phyloP scores from a whole-genome alignment of 2,797 vertebrate genomes.

The Ctenopoma kingsleyae region DNA sequence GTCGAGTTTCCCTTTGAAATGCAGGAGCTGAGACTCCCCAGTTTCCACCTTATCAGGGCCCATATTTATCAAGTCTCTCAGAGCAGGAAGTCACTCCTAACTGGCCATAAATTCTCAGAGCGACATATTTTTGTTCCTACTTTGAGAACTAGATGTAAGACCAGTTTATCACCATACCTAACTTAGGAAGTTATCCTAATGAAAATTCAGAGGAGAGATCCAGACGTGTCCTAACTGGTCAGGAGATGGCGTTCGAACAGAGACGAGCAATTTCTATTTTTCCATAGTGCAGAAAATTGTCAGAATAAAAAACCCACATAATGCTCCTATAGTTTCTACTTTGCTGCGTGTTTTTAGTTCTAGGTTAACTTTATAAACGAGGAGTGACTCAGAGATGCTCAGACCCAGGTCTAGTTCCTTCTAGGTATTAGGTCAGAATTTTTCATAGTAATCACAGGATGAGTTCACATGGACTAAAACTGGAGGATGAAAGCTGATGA shows the following conservation, averaged over 20 bases:
- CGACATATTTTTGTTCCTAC: not conserved
- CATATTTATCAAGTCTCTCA: not conserved
- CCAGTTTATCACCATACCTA: not conserved
- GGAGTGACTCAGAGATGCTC: no score
- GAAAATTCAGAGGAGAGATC: no score
- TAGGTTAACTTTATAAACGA: no score
- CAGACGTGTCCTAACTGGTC: not conserved
- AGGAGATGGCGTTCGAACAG: no score
- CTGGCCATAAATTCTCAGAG: not conserved
- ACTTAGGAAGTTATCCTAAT: not conserved
- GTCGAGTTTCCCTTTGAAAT: constrained; percentile 52
- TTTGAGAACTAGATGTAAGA: not conserved
- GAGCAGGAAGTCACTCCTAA: not conserved
- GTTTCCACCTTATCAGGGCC: constrained; percentile 34
- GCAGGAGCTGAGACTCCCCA: constrained; percentile 19
- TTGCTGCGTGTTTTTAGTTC: no score
- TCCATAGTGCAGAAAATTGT: no score
- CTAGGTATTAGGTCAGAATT: constrained; percentile 37
- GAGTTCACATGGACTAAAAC: not conserved
- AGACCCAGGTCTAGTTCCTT: not conserved
- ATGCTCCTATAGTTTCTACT: no score
- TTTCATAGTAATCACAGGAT: constrained; percentile 45
- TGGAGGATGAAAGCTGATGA: constrained; percentile 8
- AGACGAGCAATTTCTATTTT: no score
- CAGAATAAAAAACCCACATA: no score